Base-by-base conservation (phyloP, 2,888 invertebrate species). In the Caenorhabditis sp. region DNA sequence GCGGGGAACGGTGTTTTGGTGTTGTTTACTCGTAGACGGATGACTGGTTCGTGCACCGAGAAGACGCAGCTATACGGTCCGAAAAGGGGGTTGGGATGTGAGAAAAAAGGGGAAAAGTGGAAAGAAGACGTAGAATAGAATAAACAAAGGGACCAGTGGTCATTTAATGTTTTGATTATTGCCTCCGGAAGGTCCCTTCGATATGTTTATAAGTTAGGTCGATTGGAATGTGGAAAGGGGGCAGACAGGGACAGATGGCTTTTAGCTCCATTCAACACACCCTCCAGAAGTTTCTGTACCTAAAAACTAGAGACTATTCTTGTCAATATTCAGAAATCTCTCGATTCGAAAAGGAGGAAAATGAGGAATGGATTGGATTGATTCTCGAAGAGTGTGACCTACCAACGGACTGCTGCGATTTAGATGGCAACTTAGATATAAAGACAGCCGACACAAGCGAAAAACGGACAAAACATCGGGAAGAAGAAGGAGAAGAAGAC, bases 81-180 rank as follows among this genome's bases (percentile, higher is more conserved):
- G 35, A n/a, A n/a, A n/a, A n/a, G 11, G 11, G 22, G 2, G 47
- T 18, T 5, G 4, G n/a, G 47, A 1, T 18, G 28, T 13, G 6
- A 20, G 6, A 37, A 68, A 56, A 32, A 61, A 51, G 64, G 22
- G 37, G 37, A 56, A 60, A 24, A 22, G 35, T 28, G 1, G 50
- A 50, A 50, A 40, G 53, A 44, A 50, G 28, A 65, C 18, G 22
- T 24, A 58, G 64, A 32, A 44, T 13, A 68, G 53, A 68, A 67
- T 76, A 71, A 71, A 71, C 70, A 71, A 61, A 70, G 56, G 40
- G 13, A 9, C 5, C 58, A 70, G 53, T 53, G 62, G 62, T 55
- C 70, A 61, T 6, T 71, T 71, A 65, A 74, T 74, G 72, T 74
- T 74, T 65, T 74, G 72, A 74, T 74, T 74, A 74, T 58, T 58